Conservation (phyloP, 2,888 invertebrate genomes). For the Meandrusa payeni region DNA sequence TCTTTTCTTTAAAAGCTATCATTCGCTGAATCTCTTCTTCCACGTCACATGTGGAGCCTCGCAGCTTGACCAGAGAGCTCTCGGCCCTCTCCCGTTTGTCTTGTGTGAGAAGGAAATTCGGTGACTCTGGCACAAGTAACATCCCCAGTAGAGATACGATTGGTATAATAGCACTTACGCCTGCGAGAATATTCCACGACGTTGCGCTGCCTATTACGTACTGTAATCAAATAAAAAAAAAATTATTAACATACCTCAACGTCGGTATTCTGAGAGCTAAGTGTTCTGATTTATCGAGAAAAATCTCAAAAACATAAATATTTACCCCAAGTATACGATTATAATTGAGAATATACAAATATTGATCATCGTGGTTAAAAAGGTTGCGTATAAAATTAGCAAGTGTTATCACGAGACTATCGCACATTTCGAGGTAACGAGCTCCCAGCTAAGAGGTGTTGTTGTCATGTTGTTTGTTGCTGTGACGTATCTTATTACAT, state of each 20-base stretch:
- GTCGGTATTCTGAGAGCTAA: too few species aligned
- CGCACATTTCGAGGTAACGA: constrained; percentile 11
- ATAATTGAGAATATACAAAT: constrained; percentile 4
- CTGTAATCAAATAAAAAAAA: too few species aligned
- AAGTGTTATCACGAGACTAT: constrained; percentile 17
- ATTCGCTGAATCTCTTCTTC: constrained; percentile 82
- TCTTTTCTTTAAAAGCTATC: constrained; percentile 82
- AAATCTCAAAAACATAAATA: constrained; percentile 3
- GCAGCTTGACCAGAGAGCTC: constrained; percentile 77
- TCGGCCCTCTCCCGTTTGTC: constrained; percentile 82
- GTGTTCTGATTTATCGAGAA: too few species aligned
- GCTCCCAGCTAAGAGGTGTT: constrained; percentile 6
- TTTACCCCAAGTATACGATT: constrained; percentile 2
- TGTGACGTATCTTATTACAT: constrained; percentile 41
- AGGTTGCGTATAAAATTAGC: constrained; percentile 23
- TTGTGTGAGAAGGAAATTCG: constrained; percentile 84
- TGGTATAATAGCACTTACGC: constrained; percentile 82
- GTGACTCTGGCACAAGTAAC: constrained; percentile 86
- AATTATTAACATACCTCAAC: too few species aligned
- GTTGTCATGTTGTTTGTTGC: constrained; percentile 28
- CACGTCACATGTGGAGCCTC: constrained; percentile 82
- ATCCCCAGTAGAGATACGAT: constrained; percentile 81
- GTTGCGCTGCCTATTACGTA: constrained; percentile 82
- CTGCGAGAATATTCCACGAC: constrained; percentile 83
- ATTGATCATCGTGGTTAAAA: constrained; percentile 18